A percentile compares a stretch with the other conserved stretches of the same genome.
Evolutionary conservation across 2,113 vertebrate species (phyloP).

Genomic region (Indicator maculatus): DNA sequence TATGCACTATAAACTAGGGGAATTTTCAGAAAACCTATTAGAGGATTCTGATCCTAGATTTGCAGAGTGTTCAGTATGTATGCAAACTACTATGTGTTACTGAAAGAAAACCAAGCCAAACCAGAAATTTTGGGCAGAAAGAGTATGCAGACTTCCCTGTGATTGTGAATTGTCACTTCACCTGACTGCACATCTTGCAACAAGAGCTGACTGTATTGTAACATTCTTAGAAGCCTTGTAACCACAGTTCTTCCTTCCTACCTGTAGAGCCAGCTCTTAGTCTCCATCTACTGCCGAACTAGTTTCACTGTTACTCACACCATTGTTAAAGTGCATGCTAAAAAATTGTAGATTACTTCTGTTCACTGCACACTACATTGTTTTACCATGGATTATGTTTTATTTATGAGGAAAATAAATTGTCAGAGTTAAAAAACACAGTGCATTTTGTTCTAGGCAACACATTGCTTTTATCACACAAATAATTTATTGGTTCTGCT

Average conservation of each 20-base stretch:
- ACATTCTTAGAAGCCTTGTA: not conserved
- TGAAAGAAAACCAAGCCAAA: not conserved
- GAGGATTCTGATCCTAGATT: not conserved
- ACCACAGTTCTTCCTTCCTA: constrained; percentile 33
- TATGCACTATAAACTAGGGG: not conserved
- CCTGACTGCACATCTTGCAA: not conserved
- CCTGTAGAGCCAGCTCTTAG: constrained; percentile 68
- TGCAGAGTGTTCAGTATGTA: not conserved
- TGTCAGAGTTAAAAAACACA: constrained; percentile 81
- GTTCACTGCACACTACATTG: constrained; percentile 76
- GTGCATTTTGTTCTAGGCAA: constrained; percentile 85
- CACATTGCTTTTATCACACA: constrained; percentile 84
- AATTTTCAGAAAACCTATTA: not conserved
- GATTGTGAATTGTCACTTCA: constrained; percentile 9
- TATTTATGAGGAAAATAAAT: constrained; percentile 87
- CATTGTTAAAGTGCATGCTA: constrained; percentile 77
- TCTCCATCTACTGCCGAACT: constrained; percentile 77
- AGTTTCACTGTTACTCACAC: constrained; percentile 79
- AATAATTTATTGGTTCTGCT: constrained; percentile 84
- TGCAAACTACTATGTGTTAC: not conserved
- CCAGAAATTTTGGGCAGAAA: not conserved
- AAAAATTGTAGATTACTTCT: constrained; percentile 81
- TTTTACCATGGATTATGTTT: constrained; percentile 79
- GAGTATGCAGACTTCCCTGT: not conserved
- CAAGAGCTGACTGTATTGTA: not conserved